Base-by-base conservation (phyloP, 2,888 invertebrate genomes). In the Chymomyza fuscimana region DNA sequence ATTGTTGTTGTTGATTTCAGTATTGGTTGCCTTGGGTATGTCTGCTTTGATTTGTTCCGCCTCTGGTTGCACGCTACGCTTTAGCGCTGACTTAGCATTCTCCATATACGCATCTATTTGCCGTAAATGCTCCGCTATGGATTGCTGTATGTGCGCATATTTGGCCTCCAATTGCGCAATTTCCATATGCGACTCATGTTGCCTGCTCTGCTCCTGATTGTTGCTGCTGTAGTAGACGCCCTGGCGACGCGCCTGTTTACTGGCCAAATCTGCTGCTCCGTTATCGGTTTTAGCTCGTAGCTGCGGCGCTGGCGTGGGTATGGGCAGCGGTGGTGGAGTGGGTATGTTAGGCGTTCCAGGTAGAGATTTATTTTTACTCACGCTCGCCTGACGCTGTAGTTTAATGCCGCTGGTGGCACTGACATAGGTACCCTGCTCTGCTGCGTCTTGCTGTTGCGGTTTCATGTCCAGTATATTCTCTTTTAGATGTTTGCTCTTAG, bases 71-170 rank as follows among this genome's bases (percentile, higher is more conserved):
- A 86, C 78, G 32, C 84, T 88, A 58, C 89, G 83, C 74, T 87
- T 88, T 66, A 91, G 69, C 36, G 91, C 90, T 63, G 76, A 80
- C 79, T 92, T 92, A 29, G 91, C 91, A 70, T 89, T 90, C 76
- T 86, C 88, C 90, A 91, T 91, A 64, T 91, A 92, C 9, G 87
- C 81, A 74, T 91, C 91, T 52, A 92, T 92, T 76, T 91, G 91
- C 72, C 84, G 83, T 66, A 92, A 85, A 79, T 91, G 91, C 74
- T 90, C 90, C 16, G 90, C 83, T 72, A 91, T 91, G 63, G 91
- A 92, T 78, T 92, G 89, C 73, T 91, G 91, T 51, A 91, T 89
- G 64, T 90, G 83, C 16, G 88, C 90, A 70, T 91, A 91, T 79
- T 90, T 91, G 25, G 86, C 87, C 77, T 88, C 88, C 63, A 90